Base-by-base conservation (phyloP, 2,797 vertebrate species). In the Phrynocephalus forsythii region DNA sequence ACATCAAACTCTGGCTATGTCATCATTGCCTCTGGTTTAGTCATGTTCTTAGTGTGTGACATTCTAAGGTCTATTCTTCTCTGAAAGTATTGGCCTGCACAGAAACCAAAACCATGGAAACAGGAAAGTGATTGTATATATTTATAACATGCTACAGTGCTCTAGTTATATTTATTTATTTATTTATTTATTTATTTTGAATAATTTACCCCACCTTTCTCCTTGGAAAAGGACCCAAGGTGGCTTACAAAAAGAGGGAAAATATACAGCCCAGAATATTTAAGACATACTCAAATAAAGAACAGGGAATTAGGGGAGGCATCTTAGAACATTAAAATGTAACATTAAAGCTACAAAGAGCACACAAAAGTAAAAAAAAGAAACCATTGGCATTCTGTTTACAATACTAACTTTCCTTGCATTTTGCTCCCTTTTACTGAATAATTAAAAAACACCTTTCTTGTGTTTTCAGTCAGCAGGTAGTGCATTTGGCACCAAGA, bases 81-180 rank as follows among this genome's bases (percentile, higher is more conserved):
- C n/a, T 56, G 28, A 33, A 72, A 28, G 77, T 83, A 89, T 63
- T 82, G 78, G 89, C 75, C 89, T 86, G 86, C 66, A 89, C 10
- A 86, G 86, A 83, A 88, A 92, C 28, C 91, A 73, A 88, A 93
- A 87, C 80, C 30, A 87, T 79, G 75, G 84, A 91, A 94, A 91
- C 89, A 92, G 81, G 67, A 56, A 87, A 44, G 38, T 5, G 38
- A 44, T 68, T 83, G 38, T 56, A 10, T 56, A 10, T 48, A 50
- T 60, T 84, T 75, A n/a, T 13, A 60, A 38, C 77, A 88, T 87
- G 81, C 1, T 66, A 38, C 83, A 56, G 52, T 56, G 52, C 11
- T 56, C 8, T 52, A 52, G 52, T 8, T 44, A 44, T 44, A 44
- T 44, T 44, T 44, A 44, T 44, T 44, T 44, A 44, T 44, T 44